A percentile compares a stretch with the other conserved stretches of the same genome.
Evolutionary conservation across 2,888 invertebrate genomes (phyloP).

Genomic region (Lasioglossum calceatum): DNA sequence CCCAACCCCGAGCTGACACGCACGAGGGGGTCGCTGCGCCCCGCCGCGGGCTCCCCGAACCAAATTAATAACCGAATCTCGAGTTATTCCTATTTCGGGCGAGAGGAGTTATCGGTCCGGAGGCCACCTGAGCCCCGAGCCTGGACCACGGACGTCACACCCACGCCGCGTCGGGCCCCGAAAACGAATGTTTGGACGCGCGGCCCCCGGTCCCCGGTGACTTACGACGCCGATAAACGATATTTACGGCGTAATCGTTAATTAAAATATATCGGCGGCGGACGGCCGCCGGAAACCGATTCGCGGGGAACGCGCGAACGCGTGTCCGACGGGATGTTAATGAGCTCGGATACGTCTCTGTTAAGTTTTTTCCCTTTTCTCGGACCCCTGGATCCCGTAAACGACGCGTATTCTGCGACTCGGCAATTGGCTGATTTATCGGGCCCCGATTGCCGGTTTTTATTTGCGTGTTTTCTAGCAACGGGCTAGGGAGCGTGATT

Average conservation of each 20-base stretch:
- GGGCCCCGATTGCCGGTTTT: background rate
- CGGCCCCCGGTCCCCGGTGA: slow-evolving; percentile 48
- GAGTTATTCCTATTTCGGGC: slow-evolving; percentile 56
- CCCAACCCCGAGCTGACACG: slow-evolving; percentile 73
- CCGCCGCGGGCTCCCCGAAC: slow-evolving; percentile 74
- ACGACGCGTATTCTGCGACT: background rate
- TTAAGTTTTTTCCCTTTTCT: slow-evolving; percentile 19
- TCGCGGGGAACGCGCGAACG: slow-evolving; percentile 26
- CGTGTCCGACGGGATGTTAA: slow-evolving; percentile 45
- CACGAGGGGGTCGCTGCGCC: slow-evolving; percentile 78
- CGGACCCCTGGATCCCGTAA: background rate
- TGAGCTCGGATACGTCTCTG: slow-evolving; percentile 41
- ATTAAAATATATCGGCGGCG: slow-evolving; percentile 56
- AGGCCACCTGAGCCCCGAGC: slow-evolving; percentile 53
- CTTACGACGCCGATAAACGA: slow-evolving; percentile 61
- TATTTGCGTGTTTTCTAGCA: background rate
- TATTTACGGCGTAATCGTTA: slow-evolving; percentile 66
- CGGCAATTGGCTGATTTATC: background rate
- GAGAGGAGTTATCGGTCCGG: slow-evolving; percentile 58
- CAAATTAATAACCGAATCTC: slow-evolving; percentile 79
- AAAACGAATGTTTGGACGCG: slow-evolving; percentile 51
- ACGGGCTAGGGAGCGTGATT: background rate
- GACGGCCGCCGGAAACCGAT: slow-evolving; percentile 38
- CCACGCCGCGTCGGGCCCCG: slow-evolving; percentile 65
- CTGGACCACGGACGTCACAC: slow-evolving; percentile 58